Evolutionary conservation across 2,888 invertebrate species (phyloP), one percentile per base, ranked within the genome.

Genomic region (Salticus scenicus): DNA sequence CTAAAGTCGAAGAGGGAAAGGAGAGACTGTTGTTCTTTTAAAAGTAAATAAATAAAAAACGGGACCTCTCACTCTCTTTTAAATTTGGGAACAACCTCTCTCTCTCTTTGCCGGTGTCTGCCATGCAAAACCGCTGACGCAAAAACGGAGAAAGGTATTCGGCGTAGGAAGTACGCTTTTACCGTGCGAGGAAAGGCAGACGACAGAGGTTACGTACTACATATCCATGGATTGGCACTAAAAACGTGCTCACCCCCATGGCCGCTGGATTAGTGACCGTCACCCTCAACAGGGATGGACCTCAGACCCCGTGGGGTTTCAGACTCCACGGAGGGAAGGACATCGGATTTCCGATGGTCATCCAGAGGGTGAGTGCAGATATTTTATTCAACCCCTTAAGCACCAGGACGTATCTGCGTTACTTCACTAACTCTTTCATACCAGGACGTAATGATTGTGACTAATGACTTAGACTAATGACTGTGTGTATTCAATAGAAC

Each of bases 261-360:
- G 57, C 78, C 17, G 31, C 71, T 2, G 87, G 87, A 42, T 78
- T 87, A 27, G 37, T 90, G 70, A 95, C 95, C 93, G 95, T 97
- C 92, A 95, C 95, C 92, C 93, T 97, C 91, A 94, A 94, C 91
- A 95, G 96, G 92, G 91, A 91, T 89, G 94, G 94, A 90, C 96
- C 96, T 90, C 94, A 94, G 89, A 91, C 96, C 37, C 96, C 96
- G 83, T 95, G 97, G 94, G 97, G 97, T 89, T 97, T 98, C 92
- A 94, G 97, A 90, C 94, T 98, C 88, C 97, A 97, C 92, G 97
- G 97, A 88, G 97, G 97, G 89, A 96, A 95, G 92, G 97, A 98
- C 93, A 97, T 97, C 91, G 96, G 96, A 90, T 95, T 96, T 89
- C 97, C 97, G 37, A 94, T 97, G 89, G 94, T 96, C 91, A 95